Base-by-base conservation (phyloP, 2,888 invertebrate species). In the Apamea anceps region DNA sequence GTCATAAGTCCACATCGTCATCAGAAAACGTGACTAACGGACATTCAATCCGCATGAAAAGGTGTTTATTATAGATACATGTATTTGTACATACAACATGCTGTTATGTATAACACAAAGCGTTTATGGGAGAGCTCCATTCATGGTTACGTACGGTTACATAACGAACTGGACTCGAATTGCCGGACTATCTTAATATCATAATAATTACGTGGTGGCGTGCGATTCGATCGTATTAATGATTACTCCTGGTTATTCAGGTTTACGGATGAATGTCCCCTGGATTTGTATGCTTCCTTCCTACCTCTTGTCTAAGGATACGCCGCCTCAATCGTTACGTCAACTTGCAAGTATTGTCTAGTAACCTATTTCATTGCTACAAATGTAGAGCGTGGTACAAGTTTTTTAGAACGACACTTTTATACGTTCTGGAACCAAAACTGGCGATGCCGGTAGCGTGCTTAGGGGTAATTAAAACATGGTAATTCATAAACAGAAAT, bases 131-230 rank as follows among this genome's bases (percentile, higher is more conserved):
- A 74, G 85, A 79, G 32, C 80, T 72, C 85, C 81, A 89, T 88
- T 85, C 84, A 88, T 85, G 82, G 87, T 79, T 77, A 85, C 85
- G 75, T 82, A 48, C 42, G 6, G 71, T 89, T 89, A 78, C 60
- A 62, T 80, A 89, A 89, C 28, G 45, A 12, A 80, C 77, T 85
- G 88, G 83, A 84, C 81, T 48, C 60, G 51, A 67, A 45, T 77
- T 77, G 78, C 28, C 72, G 62, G 79, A 70, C 71, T 71, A 70
- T 79, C 80, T 78, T 88, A 81, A 82, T 83, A 82, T 77, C 70
- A 78, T 73, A 80, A 84, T 81, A 85, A 83, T 81, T 77, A 80
- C 75, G 63, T 72, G 65, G 72, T 70, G 80, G 74, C 66, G 65
- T 79, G 60, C 63, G 57, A 75, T 72, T 68, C 48, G 65, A 72